Conservation (phyloP, 2,888 invertebrate species). For the Norana najaformis region DNA sequence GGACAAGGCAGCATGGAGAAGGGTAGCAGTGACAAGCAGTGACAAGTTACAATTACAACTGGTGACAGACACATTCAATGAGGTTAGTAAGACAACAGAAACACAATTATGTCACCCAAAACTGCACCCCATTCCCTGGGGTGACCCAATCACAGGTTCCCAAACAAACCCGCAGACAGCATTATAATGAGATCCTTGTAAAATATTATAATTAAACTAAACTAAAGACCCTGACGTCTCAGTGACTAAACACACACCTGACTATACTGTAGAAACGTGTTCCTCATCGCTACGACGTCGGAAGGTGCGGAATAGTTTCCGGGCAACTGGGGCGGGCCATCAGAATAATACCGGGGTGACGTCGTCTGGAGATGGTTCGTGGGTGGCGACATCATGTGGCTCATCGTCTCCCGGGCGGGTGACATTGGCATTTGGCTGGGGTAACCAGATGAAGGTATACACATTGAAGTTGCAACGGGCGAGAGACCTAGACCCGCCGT, state of each 20-base stretch:
- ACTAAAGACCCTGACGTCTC: neutral
- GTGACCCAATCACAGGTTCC: no score
- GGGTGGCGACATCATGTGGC: neutral
- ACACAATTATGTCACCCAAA: neutral
- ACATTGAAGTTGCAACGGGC: neutral
- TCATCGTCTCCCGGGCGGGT: neutral
- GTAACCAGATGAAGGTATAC: neutral
- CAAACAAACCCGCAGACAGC: no score
- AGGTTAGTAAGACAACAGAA: neutral
- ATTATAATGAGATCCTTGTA: no score
- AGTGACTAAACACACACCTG: conserved; percentile 18
- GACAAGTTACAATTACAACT: no score
- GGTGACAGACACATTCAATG: no score
- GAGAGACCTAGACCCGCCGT: neutral
- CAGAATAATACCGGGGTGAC: neutral
- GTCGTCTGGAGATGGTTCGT: neutral
- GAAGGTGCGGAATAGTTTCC: neutral
- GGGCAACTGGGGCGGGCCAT: neutral
- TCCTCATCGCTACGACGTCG: conserved; percentile 25
- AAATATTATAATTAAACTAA: neutral
- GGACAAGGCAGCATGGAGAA: no score
- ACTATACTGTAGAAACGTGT: conserved; percentile 25
- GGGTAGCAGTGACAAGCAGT: no score
- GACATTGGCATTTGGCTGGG: neutral
- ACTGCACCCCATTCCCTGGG: neutral